A percentile compares a stretch with the other conserved stretches of the same genome.
These are phyloP conservation scores for Tragelaphus scriptus DNA, from an alignment of 2,113 vertebrate species.

Conservation along the genomic window DNA sequence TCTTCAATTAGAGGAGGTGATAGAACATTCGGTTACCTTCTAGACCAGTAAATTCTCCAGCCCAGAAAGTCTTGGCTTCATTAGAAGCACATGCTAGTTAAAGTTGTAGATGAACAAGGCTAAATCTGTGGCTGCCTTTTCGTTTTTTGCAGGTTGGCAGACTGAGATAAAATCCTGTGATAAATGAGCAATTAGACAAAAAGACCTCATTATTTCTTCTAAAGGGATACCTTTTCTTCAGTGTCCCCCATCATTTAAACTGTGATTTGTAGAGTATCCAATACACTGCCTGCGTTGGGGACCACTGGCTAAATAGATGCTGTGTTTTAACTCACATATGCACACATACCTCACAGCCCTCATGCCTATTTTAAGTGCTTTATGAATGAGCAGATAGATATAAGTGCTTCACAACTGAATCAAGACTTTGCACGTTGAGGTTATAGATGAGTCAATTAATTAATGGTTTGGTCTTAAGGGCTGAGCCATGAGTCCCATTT, in stretches of 20 bases:
- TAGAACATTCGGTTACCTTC: conserved; percentile 65
- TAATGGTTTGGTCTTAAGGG: conserved; percentile 16
- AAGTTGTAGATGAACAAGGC: not conserved
- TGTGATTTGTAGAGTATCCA: not conserved
- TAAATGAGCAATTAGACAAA: conserved; percentile 57
- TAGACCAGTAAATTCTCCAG: conserved; percentile 66
- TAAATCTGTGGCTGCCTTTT: conserved; percentile 44
- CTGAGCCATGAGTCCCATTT: conserved; percentile 34
- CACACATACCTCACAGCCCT: rapidly evolving
- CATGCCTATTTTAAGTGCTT: not conserved
- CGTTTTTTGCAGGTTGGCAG: conserved; percentile 4
- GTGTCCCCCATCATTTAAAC: not conserved
- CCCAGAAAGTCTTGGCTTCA: conserved; percentile 54
- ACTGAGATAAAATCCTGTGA: conserved; percentile 58
- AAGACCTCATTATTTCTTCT: conserved; percentile 16
- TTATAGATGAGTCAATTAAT: conserved; percentile 26
- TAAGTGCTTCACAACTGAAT: not conserved
- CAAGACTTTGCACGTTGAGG: not conserved
- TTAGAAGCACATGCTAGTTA: conserved; percentile 56
- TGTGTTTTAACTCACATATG: not conserved
- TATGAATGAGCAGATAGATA: not conserved
- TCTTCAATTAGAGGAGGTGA: conserved; percentile 79
- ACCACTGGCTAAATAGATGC: not conserved
- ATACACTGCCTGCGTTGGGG: not conserved
- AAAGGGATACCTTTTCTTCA: not conserved